phyloP scores from a whole-genome alignment of 2,113 vertebrate genomes.

The Anhinga rufa region DNA sequence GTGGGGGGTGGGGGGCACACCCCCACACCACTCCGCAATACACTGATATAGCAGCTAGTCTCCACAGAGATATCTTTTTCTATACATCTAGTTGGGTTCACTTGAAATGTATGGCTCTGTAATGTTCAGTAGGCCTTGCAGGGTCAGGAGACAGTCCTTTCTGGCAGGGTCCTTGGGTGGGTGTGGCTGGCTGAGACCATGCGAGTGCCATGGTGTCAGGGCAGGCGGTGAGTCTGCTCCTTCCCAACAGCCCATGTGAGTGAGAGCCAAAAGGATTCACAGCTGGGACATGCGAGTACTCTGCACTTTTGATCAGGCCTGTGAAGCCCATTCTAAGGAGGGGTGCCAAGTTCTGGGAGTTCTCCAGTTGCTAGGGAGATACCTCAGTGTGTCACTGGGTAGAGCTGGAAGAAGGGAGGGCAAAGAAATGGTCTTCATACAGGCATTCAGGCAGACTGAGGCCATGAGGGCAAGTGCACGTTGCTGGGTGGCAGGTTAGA shows the following conservation, averaged over 20 bases:
- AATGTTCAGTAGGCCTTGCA: no score
- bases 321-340: background rate
- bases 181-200: background rate
- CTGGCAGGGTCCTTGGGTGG: no score
- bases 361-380: background rate
- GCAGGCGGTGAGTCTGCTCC: background rate
- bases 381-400: background rate
- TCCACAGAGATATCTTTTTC: background rate
- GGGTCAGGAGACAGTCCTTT: background rate
- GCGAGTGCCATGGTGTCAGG: accelerated
- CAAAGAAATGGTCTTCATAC: background rate
- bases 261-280: background rate
- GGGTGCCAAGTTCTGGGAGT: background rate
- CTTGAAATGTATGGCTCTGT: background rate
- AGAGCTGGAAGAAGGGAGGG: background rate
- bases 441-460: background rate
- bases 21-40: no score
- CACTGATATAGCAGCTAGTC: background rate
- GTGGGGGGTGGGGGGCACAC: no score
- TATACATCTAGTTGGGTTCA: background rate
- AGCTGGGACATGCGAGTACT: background rate
- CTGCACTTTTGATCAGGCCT: background rate
- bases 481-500: background rate
- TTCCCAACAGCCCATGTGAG: background rate
- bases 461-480: background rate